phyloP scores from a whole-genome alignment of 1,140 invertebrate species.

The Drosophila jambulina region DNA sequence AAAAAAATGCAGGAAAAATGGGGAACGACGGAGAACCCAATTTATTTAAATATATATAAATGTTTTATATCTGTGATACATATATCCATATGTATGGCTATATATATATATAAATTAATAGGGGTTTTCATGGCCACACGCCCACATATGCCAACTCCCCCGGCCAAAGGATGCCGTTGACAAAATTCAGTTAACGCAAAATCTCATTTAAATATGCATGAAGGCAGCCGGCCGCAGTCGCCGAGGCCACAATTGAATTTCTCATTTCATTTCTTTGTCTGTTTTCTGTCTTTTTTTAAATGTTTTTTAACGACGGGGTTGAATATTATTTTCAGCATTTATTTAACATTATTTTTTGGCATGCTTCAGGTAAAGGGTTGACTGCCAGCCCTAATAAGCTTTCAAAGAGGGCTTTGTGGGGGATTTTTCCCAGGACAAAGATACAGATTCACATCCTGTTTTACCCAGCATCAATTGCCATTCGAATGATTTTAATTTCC shows the following conservation, averaged over 20 bases:
- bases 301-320: neutral
- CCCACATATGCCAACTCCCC: slow-evolving; percentile 43
- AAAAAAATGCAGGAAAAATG: slow-evolving; percentile 9
- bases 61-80: slow-evolving; percentile 37
- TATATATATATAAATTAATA: slow-evolving; percentile 64
- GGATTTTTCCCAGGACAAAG: neutral
- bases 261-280: slow-evolving; percentile 34
- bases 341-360: slow-evolving; percentile 18
- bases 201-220: slow-evolving; percentile 82
- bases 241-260: slow-evolving; percentile 46
- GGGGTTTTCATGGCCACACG: slow-evolving; percentile 54
- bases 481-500: neutral
- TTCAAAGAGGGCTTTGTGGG: neutral
- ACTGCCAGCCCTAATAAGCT: neutral
- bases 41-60: slow-evolving; percentile 79
- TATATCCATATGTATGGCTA: slow-evolving; percentile 1
- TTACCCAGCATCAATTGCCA: neutral
- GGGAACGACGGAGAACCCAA: slow-evolving; percentile 39
- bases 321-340: slow-evolving; percentile 12
- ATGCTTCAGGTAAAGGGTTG: slow-evolving; percentile 22
- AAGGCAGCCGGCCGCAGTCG: slow-evolving; percentile 50
- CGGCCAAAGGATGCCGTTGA: slow-evolving; percentile 43
- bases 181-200: slow-evolving; percentile 82
- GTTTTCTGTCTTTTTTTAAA: neutral
- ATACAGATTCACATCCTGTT: neutral